phyloP scores from a whole-genome alignment of 2,113 vertebrate species.

The Anolis carolinensis region DNA sequence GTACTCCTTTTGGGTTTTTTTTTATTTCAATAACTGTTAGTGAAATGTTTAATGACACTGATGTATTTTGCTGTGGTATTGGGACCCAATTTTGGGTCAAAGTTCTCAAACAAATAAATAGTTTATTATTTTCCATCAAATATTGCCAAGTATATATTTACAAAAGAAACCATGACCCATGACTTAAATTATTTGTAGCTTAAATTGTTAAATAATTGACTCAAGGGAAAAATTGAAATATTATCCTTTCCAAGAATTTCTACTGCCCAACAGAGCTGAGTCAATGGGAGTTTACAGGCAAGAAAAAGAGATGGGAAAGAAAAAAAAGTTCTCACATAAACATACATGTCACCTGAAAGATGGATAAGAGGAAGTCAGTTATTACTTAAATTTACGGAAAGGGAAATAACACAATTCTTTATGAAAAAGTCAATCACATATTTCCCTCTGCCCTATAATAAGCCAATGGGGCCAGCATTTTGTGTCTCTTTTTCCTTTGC shows the following conservation, averaged over 20 bases:
- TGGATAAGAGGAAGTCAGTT: constrained; percentile 30
- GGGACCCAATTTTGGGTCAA: too few relatives aligned
- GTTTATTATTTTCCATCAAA: neutral
- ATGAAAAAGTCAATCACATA: neutral
- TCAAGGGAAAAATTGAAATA: constrained; percentile 35
- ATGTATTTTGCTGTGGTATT: neutral
- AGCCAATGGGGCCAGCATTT: constrained; percentile 7
- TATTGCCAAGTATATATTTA: constrained; percentile 35
- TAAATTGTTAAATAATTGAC: constrained; percentile 50
- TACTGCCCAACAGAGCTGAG: constrained; percentile 10
- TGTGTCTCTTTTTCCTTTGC: constrained; percentile 13
- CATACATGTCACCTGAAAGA: constrained; percentile 7
- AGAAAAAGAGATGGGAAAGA: neutral
- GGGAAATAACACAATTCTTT: constrained; percentile 17
- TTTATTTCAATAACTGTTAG: neutral
- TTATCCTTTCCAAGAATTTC: constrained; percentile 23
- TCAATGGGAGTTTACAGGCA: neutral
- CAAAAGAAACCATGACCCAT: constrained; percentile 50
- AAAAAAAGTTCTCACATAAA: neutral
- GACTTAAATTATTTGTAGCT: constrained; percentile 50
- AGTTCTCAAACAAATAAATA: too few relatives aligned
- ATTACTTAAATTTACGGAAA: constrained; percentile 17
- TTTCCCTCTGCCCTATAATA: constrained; percentile 24
- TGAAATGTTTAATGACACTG: constrained; percentile 5
- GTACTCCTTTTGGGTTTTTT: neutral